Evolutionary conservation across 2,888 invertebrate genomes (phyloP).

Genomic region (Cerastis leucographa): DNA sequence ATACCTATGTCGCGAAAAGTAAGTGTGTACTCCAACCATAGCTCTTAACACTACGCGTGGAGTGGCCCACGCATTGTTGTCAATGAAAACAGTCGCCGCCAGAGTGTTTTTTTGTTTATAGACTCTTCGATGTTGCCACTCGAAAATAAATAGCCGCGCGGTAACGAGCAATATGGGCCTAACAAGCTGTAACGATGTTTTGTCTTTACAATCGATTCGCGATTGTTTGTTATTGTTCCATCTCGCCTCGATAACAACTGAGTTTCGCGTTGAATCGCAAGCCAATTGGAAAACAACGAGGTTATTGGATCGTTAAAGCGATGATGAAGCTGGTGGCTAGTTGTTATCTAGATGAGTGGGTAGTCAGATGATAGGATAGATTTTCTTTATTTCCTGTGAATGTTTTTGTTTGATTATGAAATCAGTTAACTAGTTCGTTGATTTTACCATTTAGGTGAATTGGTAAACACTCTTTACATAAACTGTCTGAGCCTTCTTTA

Average conservation of each 20-base stretch:
- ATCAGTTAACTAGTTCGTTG: background rate
- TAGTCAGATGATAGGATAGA: background rate
- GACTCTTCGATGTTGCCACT: constrained; percentile 89
- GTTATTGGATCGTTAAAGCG: constrained; percentile 58
- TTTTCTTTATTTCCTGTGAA: background rate
- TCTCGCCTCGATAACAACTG: constrained; percentile 72
- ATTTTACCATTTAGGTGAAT: background rate
- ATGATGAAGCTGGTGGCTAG: constrained; percentile 9
- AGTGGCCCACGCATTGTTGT: constrained; percentile 87
- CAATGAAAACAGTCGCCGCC: constrained; percentile 89
- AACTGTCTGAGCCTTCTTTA: background rate
- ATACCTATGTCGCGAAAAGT: constrained; percentile 90
- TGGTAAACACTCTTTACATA: background rate
- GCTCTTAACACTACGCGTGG: constrained; percentile 86
- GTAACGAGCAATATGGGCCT: constrained; percentile 87
- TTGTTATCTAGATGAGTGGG: background rate
- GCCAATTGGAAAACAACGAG: constrained; percentile 65
- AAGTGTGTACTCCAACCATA: constrained; percentile 85
- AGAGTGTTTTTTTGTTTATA: constrained; percentile 90
- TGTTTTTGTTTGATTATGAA: background rate
- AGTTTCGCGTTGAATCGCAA: constrained; percentile 70
- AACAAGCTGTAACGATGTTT: constrained; percentile 88
- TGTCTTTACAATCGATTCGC: constrained; percentile 83
- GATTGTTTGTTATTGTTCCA: constrained; percentile 81
- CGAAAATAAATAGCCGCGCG: constrained; percentile 88